Conservation (phyloP, 2,113 vertebrate species). For the Alosa alosa region DNA sequence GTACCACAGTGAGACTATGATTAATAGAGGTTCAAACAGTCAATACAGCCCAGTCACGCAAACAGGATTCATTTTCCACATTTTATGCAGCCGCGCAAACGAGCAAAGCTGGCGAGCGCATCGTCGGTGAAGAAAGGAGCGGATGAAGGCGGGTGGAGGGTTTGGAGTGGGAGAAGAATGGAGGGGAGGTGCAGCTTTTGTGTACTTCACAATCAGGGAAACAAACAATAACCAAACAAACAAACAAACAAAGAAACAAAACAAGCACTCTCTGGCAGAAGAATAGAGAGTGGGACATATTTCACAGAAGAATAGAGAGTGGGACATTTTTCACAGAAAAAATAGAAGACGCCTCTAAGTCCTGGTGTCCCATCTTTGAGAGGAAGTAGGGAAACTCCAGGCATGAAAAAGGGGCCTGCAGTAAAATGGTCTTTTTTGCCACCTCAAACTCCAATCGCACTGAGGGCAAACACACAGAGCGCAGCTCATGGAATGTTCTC, state of each 20-base stretch:
- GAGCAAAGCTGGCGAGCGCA: slow-evolving; percentile 19
- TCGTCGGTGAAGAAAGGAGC: not conserved
- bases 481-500: no score
- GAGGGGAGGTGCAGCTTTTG: not conserved
- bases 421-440: not conserved
- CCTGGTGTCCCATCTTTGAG: not conserved
- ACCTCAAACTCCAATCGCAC: no score
- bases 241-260: not conserved
- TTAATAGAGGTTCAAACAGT: slow-evolving; percentile 32
- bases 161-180: not conserved
- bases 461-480: no score
- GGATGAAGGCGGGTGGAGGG: not conserved
- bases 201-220: slow-evolving; percentile 6
- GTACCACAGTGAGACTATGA: slow-evolving; percentile 28
- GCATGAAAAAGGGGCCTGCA: no score
- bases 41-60: slow-evolving; percentile 14
- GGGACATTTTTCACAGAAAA: no score
- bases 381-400: no score
- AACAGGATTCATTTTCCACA: slow-evolving; percentile 25
- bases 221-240: not conserved
- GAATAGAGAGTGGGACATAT: not conserved
- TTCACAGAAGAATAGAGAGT: no score
- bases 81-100: slow-evolving; percentile 23
- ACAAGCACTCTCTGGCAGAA: not conserved
- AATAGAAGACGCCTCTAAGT: not conserved